A percentile compares a stretch with the other conserved stretches of the same genome.
Evolutionary conservation across 2,113 vertebrate genomes (phyloP).

Genomic region (Calcarius ornatus): DNA sequence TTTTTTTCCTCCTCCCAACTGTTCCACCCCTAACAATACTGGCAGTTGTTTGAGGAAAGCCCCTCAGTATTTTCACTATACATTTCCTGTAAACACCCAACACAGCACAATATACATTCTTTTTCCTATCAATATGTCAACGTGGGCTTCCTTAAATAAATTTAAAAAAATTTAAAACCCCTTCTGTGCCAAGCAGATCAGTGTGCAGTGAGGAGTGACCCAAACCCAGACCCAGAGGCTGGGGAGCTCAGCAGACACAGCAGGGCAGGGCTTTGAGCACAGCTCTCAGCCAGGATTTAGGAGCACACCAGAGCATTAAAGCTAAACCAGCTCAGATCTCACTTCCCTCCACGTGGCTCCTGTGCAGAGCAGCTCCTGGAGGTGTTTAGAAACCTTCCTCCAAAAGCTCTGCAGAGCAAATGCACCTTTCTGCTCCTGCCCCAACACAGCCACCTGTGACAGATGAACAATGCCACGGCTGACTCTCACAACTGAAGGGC

Average conservation of each 20-base stretch:
- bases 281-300: background rate
- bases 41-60: slow-evolving; percentile 47
- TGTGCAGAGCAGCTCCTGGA: background rate
- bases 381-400: background rate
- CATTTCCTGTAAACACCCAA: slow-evolving; percentile 46
- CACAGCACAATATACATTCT: background rate
- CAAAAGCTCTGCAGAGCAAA: background rate
- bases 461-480: background rate
- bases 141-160: background rate
- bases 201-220: fast-evolving
- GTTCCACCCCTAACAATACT: slow-evolving; percentile 28
- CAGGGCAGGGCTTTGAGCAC: background rate
- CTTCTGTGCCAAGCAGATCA: background rate
- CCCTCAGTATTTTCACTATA: background rate
- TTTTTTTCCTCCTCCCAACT: background rate
- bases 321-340: fast-evolving
- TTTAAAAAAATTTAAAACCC: background rate
- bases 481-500: background rate
- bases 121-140: background rate
- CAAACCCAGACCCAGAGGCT: fast-evolving
- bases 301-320: background rate
- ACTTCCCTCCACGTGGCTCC: background rate
- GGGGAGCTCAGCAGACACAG: fast-evolving
- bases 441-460: background rate
- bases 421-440: background rate